Evolutionary conservation across 2,797 vertebrate genomes (phyloP).

Genomic region (Bucorvus abyssinicus): DNA sequence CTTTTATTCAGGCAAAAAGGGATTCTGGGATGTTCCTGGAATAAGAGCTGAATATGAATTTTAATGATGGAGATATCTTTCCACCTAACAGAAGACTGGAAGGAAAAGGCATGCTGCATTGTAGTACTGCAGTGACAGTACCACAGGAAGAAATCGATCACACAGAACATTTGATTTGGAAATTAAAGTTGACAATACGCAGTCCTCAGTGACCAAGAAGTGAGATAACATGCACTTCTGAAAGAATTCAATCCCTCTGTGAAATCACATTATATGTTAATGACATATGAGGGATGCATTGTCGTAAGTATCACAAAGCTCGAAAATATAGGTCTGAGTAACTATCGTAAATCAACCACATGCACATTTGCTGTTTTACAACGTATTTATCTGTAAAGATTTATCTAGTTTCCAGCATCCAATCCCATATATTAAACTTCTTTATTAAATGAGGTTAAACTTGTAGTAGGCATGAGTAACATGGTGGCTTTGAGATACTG

Average conservation of each 20-base stretch:
- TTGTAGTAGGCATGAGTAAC: not conserved
- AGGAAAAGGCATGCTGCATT: not conserved
- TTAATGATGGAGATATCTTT: not conserved
- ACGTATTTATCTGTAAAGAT: not conserved
- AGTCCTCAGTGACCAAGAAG: not conserved
- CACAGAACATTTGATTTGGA: not conserved
- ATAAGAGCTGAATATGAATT: not conserved
- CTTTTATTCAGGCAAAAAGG: not conserved
- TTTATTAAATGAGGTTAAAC: not conserved
- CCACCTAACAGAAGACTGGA: not conserved
- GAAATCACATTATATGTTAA: not conserved
- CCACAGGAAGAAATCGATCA: not conserved
- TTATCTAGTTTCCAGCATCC: not conserved
- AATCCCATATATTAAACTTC: not conserved
- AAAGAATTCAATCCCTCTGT: not conserved
- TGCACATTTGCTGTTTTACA: not conserved
- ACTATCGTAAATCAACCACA: not conserved
- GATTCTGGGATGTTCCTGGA: not conserved
- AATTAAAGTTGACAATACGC: not conserved
- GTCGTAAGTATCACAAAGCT: not conserved
- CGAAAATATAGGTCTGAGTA: not conserved
- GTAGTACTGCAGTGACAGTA: not conserved
- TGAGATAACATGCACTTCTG: not conserved
- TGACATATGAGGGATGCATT: not conserved
- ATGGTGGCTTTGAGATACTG: not conserved